Percentiles rank a stretch among this genome's conserved stretches.
phyloP scores from a whole-genome alignment of 2,797 vertebrate genomes.

The Poecile montanus region DNA sequence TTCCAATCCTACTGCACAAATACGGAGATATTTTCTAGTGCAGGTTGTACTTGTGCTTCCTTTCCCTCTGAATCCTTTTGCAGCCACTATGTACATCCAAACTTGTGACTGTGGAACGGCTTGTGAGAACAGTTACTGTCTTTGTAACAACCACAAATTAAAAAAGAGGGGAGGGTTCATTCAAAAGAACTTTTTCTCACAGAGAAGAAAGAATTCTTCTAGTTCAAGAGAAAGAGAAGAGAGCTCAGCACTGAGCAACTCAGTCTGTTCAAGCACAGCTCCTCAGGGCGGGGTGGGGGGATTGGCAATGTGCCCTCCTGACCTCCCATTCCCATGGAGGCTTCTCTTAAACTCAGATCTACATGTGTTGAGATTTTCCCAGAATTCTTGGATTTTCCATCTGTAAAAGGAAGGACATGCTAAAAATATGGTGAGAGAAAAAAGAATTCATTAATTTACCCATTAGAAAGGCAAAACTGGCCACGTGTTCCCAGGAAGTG shows the following conservation, averaged over 20 bases:
- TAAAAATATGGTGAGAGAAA: background rate
- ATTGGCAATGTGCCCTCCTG: fast-evolving
- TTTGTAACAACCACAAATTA: background rate
- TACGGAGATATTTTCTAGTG: background rate
- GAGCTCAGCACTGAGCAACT: background rate
- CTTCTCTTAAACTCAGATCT: background rate
- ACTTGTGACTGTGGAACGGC: background rate
- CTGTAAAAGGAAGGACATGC: background rate
- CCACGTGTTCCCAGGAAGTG: fast-evolving
- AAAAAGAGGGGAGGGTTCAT: background rate
- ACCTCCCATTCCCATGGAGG: background rate
- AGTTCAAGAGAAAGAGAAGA: background rate
- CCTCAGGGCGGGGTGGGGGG: background rate
- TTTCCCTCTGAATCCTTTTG: background rate
- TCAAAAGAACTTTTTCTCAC: background rate
- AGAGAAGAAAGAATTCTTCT: background rate
- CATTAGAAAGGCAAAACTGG: background rate
- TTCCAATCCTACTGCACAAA: background rate
- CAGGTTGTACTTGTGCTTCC: background rate
- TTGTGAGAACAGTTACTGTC: background rate
- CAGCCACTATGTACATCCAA: background rate
- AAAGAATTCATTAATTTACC: background rate
- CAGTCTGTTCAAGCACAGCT: background rate
- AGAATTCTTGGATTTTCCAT: background rate
- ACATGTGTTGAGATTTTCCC: background rate